Evolutionary conservation across 2,797 vertebrate species (phyloP), one percentile per base, ranked within the genome.

Genomic region (Sebastes matsubarae): DNA sequence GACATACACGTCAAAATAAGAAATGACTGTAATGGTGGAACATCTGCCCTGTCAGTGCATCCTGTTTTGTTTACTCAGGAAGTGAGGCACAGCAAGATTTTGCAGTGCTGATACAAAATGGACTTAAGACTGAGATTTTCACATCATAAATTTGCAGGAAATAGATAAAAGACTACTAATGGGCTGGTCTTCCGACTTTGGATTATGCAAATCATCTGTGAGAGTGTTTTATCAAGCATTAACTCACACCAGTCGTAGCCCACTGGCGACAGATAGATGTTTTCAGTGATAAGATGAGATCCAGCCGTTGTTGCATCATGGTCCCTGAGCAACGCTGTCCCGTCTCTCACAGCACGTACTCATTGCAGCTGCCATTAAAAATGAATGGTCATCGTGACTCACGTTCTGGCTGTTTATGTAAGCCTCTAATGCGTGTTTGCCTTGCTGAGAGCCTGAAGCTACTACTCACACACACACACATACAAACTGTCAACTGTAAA

Each of bases 311-410:
- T 85, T 92, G 90, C 84, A 77, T 81, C 83, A 78, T 63, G 72
- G 87, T 84, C 77, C 75, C 82, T 32, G 74, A 85, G 84, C 83
- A 69, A 50, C 18, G 1, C 72, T 72, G 36, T 79, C 63, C 55
- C 76, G 70, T 76, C 55, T 85, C 65, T 77, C 77, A 66, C 76
- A 70, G 75, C 81, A 71, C 34, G 22, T 73, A 81, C 71, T 77
- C 68, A 13, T 55, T 65, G 54, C 79, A 20, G 18, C 85, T 75
- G 80, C 82, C 81, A 88, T 93, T 86, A 90, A 91, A 90, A 87
- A 89, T 89, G 77, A 87, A 90, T 82, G 82, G 67, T 83, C 88
- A 86, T 69, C 68, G 42, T 92, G 86, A 90, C 79, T 89, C 84
- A 84, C 38, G 11, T 84, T 82, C 54, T 68, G 36, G 55, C 79